phyloP scores from a whole-genome alignment of 2,113 vertebrate species.

The Nannobrachium achirus region DNA sequence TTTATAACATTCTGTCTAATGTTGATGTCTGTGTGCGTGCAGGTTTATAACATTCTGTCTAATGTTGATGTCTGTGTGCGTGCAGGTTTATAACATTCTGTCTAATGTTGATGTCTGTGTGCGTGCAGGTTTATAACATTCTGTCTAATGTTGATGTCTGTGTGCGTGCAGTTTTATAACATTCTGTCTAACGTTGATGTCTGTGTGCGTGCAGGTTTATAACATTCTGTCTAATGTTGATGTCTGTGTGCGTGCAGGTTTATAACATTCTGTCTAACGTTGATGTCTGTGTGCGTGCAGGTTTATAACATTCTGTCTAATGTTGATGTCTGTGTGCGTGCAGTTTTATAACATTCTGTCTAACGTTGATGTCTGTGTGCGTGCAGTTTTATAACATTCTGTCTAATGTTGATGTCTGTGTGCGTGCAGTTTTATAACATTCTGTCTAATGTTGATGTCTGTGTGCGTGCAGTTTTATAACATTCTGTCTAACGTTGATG shows the following conservation, averaged over 20 bases:
- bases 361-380: not conserved
- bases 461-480: not conserved
- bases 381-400: not conserved
- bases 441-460: not conserved
- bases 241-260: not conserved
- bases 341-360: not conserved
- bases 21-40: not conserved
- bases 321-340: not conserved
- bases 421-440: not conserved
- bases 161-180: not conserved
- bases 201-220: not conserved
- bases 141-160: not conserved
- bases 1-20: not conserved
- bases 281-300: not conserved
- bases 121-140: not conserved
- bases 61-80: not conserved
- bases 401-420: not conserved
- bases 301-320: not conserved
- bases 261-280: not conserved
- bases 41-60: not conserved
- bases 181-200: not conserved
- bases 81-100: not conserved
- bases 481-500: not conserved
- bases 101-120: not conserved
- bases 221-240: not conserved